A percentile compares a stretch with the other conserved stretches of the same genome.
phyloP scores from a whole-genome alignment of 2,888 invertebrate genomes.

The Anagyrus pseudococci region DNA sequence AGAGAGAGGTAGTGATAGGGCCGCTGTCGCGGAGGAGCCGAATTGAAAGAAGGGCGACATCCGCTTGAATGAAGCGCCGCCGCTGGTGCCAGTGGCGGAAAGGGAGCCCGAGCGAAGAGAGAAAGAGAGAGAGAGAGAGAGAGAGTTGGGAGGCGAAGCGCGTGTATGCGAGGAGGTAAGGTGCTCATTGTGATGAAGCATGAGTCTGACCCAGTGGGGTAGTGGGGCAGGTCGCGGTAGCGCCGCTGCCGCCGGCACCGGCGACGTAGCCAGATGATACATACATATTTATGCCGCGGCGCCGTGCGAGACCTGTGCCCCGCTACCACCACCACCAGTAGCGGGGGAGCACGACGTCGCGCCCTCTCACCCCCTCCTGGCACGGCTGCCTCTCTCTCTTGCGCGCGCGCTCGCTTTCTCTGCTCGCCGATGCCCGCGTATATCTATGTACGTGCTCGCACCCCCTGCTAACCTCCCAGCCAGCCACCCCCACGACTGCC shows the following conservation, averaged over 20 bases:
- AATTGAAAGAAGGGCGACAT: slow-evolving; percentile 46
- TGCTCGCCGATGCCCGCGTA: too few species aligned
- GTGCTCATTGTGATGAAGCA: slow-evolving; percentile 60
- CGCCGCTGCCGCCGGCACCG: slow-evolving; percentile 49
- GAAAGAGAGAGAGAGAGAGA: too few species aligned
- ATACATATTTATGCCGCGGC: slow-evolving; percentile 62
- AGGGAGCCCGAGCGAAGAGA: too few species aligned
- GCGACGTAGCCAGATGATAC: slow-evolving; percentile 61
- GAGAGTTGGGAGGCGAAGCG: too few species aligned
- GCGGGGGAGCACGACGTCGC: not conserved
- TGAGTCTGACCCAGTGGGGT: slow-evolving; percentile 62
- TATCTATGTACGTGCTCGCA: slow-evolving; percentile 41
- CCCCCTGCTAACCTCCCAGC: slow-evolving; percentile 39
- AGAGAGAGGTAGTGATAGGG: too few species aligned
- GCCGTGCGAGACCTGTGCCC: slow-evolving; percentile 44
- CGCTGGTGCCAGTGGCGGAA: too few species aligned
- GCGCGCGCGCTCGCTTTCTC: too few species aligned
- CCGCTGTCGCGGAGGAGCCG: too few species aligned
- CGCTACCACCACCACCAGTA: not conserved
- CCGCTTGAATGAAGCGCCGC: slow-evolving; percentile 52
- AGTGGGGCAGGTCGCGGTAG: slow-evolving; percentile 59
- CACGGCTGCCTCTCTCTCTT: not conserved
- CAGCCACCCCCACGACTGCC: slow-evolving; percentile 16
- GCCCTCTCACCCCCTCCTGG: too few species aligned
- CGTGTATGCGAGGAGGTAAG: slow-evolving; percentile 1